Percentiles rank a stretch among this genome's conserved stretches.
Conservation (phyloP, 1,140 invertebrate species). For the Drosophila novamexicana region DNA sequence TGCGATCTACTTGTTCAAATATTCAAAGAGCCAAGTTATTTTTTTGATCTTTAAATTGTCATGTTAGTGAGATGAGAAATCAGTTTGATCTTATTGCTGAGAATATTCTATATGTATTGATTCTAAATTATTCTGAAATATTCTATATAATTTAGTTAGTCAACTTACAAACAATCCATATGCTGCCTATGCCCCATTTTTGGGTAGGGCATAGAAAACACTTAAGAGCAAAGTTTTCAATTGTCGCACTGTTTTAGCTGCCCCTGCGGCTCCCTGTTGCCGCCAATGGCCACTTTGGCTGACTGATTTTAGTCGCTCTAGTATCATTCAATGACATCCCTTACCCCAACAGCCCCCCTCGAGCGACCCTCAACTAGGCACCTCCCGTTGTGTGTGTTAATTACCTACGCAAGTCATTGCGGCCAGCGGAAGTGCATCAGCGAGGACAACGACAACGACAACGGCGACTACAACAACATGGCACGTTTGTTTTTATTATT, state of each 20-base stretch:
- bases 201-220: conserved; percentile 17
- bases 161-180: background rate
- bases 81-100: too few species aligned
- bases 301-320: conserved; percentile 13
- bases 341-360: too few species aligned
- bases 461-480: conserved; percentile 46
- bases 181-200: background rate
- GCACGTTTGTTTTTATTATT: conserved; percentile 70
- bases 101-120: too few species aligned
- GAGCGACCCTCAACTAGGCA: background rate
- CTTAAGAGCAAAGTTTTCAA: conserved; percentile 26
- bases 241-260: conserved; percentile 7
- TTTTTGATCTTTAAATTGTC: too few species aligned
- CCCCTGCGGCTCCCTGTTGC: background rate
- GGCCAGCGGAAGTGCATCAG: conserved; percentile 42
- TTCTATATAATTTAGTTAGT: background rate
- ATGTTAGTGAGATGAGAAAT: too few species aligned
- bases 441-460: conserved; percentile 39
- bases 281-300: conserved; percentile 12
- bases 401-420: conserved; percentile 54
- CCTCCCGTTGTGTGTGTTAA: conserved; percentile 63
- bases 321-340: too few species aligned
- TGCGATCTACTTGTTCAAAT: too few species aligned
- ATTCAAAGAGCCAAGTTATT: too few species aligned
- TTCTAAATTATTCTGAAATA: too few species aligned